A percentile compares a stretch with the other conserved stretches of the same genome.
phyloP scores from a whole-genome alignment of 2,113 vertebrate genomes.

The Gambusia holbrooki region DNA sequence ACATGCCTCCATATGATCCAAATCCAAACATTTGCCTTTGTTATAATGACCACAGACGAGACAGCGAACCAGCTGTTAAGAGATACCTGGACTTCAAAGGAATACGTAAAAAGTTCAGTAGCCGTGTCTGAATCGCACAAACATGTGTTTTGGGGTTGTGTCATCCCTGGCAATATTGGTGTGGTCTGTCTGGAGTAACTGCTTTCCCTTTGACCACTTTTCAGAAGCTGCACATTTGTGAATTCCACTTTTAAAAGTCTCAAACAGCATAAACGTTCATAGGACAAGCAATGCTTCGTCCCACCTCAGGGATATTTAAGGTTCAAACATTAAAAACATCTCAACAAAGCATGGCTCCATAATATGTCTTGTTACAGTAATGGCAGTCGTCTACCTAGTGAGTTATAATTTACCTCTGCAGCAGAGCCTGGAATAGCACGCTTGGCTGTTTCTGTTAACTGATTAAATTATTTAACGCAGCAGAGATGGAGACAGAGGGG shows the following conservation, averaged over 20 bases:
- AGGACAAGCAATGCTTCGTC: constrained; percentile 42
- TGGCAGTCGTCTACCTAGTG: constrained; percentile 28
- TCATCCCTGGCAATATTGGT: too few relatives aligned
- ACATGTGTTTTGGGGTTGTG: too few relatives aligned
- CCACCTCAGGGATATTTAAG: constrained; percentile 49
- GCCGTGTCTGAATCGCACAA: too few relatives aligned
- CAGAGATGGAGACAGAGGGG: constrained; percentile 29
- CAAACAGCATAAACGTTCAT: constrained; percentile 29
- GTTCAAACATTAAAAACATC: constrained; percentile 57
- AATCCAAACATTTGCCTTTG: too few relatives aligned
- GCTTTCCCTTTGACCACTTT: constrained; percentile 6
- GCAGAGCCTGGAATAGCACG: constrained; percentile 36
- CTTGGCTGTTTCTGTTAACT: constrained; percentile 47
- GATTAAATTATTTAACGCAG: constrained; percentile 65
- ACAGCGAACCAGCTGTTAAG: too few relatives aligned
- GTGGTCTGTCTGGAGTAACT: background rate
- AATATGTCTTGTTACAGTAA: constrained; percentile 56
- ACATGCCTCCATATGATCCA: too few relatives aligned
- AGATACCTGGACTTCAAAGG: too few relatives aligned
- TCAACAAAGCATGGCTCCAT: constrained; percentile 47
- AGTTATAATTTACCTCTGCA: constrained; percentile 52
- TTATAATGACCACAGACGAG: too few relatives aligned
- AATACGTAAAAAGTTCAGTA: too few relatives aligned
- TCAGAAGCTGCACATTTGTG: constrained; percentile 26
- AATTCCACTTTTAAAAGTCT: constrained; percentile 35